Evolutionary conservation across 1,140 invertebrate genomes (phyloP), one percentile per base, ranked within the genome.

Genomic region (Brachionus manjavacas): DNA sequence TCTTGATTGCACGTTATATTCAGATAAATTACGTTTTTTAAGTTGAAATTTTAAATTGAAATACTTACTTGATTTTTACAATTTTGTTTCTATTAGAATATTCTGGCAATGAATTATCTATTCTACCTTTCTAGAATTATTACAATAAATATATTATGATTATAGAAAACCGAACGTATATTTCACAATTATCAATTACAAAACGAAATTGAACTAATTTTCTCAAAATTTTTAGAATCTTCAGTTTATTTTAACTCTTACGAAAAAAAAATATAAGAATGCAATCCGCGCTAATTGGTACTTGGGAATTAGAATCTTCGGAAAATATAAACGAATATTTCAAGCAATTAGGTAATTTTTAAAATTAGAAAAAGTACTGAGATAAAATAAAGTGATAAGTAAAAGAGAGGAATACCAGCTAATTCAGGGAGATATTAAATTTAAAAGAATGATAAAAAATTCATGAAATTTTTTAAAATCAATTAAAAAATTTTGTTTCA

Each of bases 241-340:
- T 20, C n/a, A 35, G 31, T 35, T 35, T 35, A 7, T 35, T 35
- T 35, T 7, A 35, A 6, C 31, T 35, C 31, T 14, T 16, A 52
- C 16, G 14, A 52, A 52, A 72, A 35, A 79, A n/a, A n/a, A 80
- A 39, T 25, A 14, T 3, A 31, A 81, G 16, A 81, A 81, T 81
- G 79, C 20, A 52, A 12, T 81, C 79, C 4, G 31, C 2, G 3
- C 28, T 81, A 35, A 43, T 81, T 25, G 79, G 79, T 35, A 68
- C 64, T 25, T 81, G 79, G 79, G 41, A 46, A 20, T 23, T 81
- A 14, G 79, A 81, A 68, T 12, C 12, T 28, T 64, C 52, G 1
- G 79, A 81, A 81, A 81, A 81, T 46, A 81, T 81, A 60, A 81
- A 81, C 31, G 52, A 81, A 64, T 81, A 81, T 23, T 81, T 81